Percentiles rank a stretch among this genome's conserved stretches.
phyloP scores from a whole-genome alignment of 2,888 invertebrate genomes.

The Lordiphosa andalusiaca region DNA sequence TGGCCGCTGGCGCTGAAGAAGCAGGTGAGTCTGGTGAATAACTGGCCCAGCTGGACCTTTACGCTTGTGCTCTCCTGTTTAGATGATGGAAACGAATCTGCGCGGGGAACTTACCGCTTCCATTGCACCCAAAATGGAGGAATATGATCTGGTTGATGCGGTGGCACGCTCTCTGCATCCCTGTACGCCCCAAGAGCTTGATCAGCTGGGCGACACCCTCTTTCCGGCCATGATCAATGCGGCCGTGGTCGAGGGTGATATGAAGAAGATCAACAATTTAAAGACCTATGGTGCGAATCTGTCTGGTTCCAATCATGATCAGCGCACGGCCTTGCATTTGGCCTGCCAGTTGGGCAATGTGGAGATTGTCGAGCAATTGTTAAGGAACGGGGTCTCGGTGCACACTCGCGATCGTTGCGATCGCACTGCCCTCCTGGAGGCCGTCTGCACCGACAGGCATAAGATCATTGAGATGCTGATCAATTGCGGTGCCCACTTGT shows the following conservation, averaged over 20 bases:
- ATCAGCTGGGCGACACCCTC: constrained; percentile 83
- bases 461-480: constrained; percentile 85
- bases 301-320: constrained; percentile 87
- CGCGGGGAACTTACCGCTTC: constrained; percentile 88
- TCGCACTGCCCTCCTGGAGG: constrained; percentile 87
- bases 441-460: constrained; percentile 84
- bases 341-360: constrained; percentile 87
- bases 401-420: constrained; percentile 88
- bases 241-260: constrained; percentile 83
- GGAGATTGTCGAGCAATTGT: constrained; percentile 86
- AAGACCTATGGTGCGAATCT: constrained; percentile 86
- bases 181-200: constrained; percentile 82
- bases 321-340: constrained; percentile 89
- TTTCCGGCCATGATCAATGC: constrained; percentile 87
- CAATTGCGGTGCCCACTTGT: constrained; percentile 88
- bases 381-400: constrained; percentile 90
- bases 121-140: constrained; percentile 74
- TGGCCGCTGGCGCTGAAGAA: constrained; percentile 85
- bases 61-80: constrained; percentile 11
- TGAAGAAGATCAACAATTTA: constrained; percentile 80
- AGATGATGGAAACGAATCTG: constrained; percentile 89
- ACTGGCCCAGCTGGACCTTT: not conserved
- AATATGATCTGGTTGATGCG: constrained; percentile 83
- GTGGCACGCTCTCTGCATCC: constrained; percentile 83
- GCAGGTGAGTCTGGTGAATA: constrained; percentile 80